A percentile compares a stretch with the other conserved stretches of the same genome.
These are phyloP conservation scores for Drosophila neocordata DNA, from an alignment of 1,140 invertebrate species.

Conservation along the genomic window DNA sequence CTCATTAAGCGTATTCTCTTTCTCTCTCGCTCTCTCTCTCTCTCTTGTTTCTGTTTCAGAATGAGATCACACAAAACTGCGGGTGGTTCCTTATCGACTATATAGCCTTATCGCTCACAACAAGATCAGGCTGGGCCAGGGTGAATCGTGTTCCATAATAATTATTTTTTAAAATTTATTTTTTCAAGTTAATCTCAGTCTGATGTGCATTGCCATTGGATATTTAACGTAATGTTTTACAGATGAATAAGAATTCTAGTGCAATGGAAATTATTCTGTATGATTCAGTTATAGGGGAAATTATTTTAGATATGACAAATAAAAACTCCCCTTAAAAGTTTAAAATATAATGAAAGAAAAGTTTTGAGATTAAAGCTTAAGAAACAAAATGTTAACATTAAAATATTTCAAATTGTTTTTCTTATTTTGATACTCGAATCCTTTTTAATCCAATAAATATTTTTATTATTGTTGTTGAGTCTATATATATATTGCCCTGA, in stretches of 20 bases:
- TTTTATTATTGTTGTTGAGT: too few species aligned
- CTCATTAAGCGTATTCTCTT: background rate
- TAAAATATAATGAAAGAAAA: too few species aligned
- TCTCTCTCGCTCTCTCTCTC: background rate
- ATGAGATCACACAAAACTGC: slow-evolving; percentile 7
- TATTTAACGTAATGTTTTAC: background rate
- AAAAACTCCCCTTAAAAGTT: too few species aligned
- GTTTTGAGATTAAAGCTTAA: too few species aligned
- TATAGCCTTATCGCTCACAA: too few species aligned
- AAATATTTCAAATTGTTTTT: too few species aligned
- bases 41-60: background rate
- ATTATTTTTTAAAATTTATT: background rate
- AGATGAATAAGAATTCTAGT: background rate
- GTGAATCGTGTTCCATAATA: background rate
- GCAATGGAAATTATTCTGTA: background rate
- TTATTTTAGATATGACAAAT: too few species aligned
- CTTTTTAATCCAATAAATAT: too few species aligned
- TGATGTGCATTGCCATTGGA: slow-evolving; percentile 20
- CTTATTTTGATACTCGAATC: too few species aligned
- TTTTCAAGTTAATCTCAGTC: background rate
- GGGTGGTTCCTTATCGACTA: slow-evolving; percentile 1
- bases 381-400: too few species aligned
- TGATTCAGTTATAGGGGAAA: background rate
- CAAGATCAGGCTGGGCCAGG: too few species aligned
- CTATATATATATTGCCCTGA: too few species aligned